Percentiles rank a stretch among this genome's conserved stretches.
These are phyloP conservation scores for Thumatha senex DNA, from an alignment of 2,888 invertebrate species.

Conservation along the genomic window DNA sequence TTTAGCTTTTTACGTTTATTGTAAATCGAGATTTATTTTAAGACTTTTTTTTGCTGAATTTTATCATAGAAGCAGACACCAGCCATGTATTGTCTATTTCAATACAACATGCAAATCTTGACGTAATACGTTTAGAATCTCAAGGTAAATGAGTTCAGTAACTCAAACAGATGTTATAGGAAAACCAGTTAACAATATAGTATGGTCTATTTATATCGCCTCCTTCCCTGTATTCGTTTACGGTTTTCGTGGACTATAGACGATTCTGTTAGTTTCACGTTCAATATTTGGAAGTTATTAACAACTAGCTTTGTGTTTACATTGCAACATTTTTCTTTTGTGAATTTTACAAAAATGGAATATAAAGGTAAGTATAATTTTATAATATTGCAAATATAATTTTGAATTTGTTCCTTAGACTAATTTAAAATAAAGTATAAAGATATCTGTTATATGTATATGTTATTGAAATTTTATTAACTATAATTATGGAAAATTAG, in stretches of 20 bases:
- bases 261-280: background rate
- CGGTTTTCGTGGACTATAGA: background rate
- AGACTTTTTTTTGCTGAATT: too few species aligned
- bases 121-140: background rate
- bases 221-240: background rate
- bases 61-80: too few species aligned
- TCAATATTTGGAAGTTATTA: background rate
- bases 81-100: too few species aligned
- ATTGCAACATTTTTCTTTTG: background rate
- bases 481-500: too few species aligned
- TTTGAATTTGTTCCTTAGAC: too few species aligned
- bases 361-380: conserved; percentile 1
- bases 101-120: too few species aligned
- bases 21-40: too few species aligned
- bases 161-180: background rate
- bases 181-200: background rate
- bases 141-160: conserved; percentile 3
- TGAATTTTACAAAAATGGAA: conserved; percentile 2
- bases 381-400: background rate
- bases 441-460: too few species aligned
- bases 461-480: too few species aligned
- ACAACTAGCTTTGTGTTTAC: background rate
- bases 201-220: conserved; percentile 1
- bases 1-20: too few species aligned
- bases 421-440: too few species aligned